Conservation (phyloP, 2,888 invertebrate genomes). For the Brachyptera putata region DNA sequence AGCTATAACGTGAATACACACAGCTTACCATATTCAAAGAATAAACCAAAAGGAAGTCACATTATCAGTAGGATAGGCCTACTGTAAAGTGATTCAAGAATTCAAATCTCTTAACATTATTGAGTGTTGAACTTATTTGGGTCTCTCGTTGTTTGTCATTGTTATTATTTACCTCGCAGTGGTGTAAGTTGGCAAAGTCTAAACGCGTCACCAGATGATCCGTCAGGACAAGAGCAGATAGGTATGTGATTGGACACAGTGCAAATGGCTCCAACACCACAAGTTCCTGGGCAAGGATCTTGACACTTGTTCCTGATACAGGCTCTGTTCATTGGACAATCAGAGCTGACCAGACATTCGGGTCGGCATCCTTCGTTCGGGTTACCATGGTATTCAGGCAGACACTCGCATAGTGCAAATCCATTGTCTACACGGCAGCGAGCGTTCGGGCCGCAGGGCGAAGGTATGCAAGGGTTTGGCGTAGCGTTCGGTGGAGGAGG, state of each 20-base stretch:
- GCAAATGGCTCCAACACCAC: constrained; percentile 34
- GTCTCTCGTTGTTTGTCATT: too few species aligned
- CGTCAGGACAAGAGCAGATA: constrained; percentile 41
- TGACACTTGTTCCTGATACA: constrained; percentile 40
- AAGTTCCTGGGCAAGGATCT: constrained; percentile 40
- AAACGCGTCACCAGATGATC: constrained; percentile 40
- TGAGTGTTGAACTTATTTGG: too few species aligned
- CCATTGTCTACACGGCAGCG: constrained; percentile 39
- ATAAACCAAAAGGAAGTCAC: too few species aligned
- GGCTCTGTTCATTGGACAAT: constrained; percentile 39
- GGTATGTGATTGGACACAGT: constrained; percentile 36
- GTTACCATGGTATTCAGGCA: constrained; percentile 43
- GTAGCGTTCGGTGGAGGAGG: constrained; percentile 23
- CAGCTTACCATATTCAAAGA: too few species aligned
- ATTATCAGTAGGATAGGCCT: too few species aligned
- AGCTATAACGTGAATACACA: too few species aligned
- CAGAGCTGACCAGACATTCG: constrained; percentile 48
- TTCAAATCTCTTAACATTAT: too few species aligned
- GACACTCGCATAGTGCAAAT: constrained; percentile 47
- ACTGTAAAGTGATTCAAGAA: too few species aligned
- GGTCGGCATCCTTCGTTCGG: constrained; percentile 55
- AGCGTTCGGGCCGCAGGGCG: constrained; percentile 70
- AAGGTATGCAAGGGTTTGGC: constrained; percentile 37
- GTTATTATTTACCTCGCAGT: constrained; percentile 28
- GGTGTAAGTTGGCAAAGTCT: constrained; percentile 30